Base-by-base conservation (phyloP, 2,888 invertebrate genomes). In the Cataglyphis livida region DNA sequence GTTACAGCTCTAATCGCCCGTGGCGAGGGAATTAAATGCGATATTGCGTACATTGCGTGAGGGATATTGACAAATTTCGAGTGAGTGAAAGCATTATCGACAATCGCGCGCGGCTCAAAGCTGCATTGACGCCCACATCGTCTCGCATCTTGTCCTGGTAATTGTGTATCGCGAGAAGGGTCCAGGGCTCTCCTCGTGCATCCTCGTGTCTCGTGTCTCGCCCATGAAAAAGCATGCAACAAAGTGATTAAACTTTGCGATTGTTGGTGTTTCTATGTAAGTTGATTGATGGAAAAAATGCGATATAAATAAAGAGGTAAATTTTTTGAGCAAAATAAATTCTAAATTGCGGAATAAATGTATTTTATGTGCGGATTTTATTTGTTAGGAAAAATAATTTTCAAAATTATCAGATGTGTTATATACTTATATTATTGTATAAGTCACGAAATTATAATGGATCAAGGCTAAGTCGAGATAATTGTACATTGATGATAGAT, bases 121-220 rank as follows among this genome's bases (percentile, higher is more conserved):
- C 84, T 62, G 73, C 81, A 86, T 32, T 82, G 75, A 74, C 90
- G 83, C 87, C 87, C 85, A 89, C 89, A 79, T 76, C 44, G 74
- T 28, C 76, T 70, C 76, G 64, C 84, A 81, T 79, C 35, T 61
- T 83, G 82, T 85, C 87, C 54, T 76, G 81, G 83, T 71, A 85
- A 87, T 83, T 75, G 89, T 82, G 78, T 66, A 21, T 83, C 88
- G 82, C 85, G 84, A 82, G 89, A 87, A 85, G 85, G 82, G 85
- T 38, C 85, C 57, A 41, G 71, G 7, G 78, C 75, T 3, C 28
- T 21, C 2, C 71, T 62, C 75, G 87, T 73, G 84, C 87, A 85
- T 78, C 78, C 10, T 54, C 28, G 28, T n/a, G 28, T 21, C 21
- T 21, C n/a, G 51, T 7, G 32, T 59, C 59, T 71, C 70, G 78